Base-by-base conservation (phyloP, 2,888 invertebrate species). In the Oscheius myriophilus region DNA sequence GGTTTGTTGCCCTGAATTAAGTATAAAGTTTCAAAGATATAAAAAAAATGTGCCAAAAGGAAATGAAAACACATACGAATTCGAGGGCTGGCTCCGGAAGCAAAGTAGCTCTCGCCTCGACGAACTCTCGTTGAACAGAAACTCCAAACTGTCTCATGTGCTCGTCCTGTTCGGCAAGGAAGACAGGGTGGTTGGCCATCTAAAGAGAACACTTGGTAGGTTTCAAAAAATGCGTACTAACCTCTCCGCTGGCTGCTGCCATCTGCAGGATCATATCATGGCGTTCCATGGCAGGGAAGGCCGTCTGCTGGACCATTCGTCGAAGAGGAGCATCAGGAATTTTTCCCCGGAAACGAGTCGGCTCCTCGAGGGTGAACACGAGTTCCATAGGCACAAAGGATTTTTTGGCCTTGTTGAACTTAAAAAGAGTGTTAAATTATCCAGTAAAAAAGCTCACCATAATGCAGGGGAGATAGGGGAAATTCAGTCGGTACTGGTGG, bases 1-100 rank as follows among this genome's bases (percentile, higher is more conserved):
- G 4, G 3, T 9, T 6, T 6, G 33, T 3, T 3, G 3, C 33
- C 33, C 33, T 33, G 9, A 33, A 33, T 33, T 6, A 33, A 33
- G 9, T 33, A 6, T 33, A 33, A 33, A 33, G 3, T 33, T 3
- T 33, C 9, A 33, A 33, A 33, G 9, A 33, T 33, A 33, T n/a
- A n/a, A n/a, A n/a, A n/a, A n/a, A n/a, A n/a, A n/a, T n/a, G n/a
- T n/a, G n/a, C n/a, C n/a, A n/a, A n/a, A n/a, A n/a, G n/a, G n/a
- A n/a, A n/a, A n/a, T n/a, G 33, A 33, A 33, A 33, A 33, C 3
- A 33, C 33, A 6, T 54, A 59, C 73, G 23, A 68, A 70, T n/a
- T 53, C 43, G 14, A 70, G 33, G 1, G 66, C 66, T 0, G 70
- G 73, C 6, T 45, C 18, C 12, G 72, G 72, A 2, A 72, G 61